Evolutionary conservation across 1,140 invertebrate species (phyloP), one percentile per base, ranked within the genome.

Genomic region (Ceratoteleas bidentatus): DNA sequence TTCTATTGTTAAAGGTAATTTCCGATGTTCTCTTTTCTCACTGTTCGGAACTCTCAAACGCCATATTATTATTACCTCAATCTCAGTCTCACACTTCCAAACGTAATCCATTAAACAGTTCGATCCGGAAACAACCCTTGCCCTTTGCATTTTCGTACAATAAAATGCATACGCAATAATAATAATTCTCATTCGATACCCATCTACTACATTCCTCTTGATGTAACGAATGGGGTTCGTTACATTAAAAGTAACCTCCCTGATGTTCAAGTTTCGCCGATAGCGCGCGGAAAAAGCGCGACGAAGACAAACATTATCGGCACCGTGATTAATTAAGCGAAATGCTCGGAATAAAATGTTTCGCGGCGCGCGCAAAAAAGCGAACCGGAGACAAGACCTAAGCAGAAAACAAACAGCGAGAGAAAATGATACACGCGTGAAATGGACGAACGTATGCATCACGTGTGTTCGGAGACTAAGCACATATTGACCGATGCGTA

Each of bases 401-500:
- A 72, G 77, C n/a, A 66, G 45, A 53, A 60, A 65, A 57, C 34
- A 53, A 75, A 49, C n/a, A 58, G 14, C 50, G 53, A 72, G 62
- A 61, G 69, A 80, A 53, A 78, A 65, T 47, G 75, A 72, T 66
- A 72, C 68, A 79, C 66, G 58, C 65, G 65, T 69, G 69, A 83
- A 85, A 79, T 87, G 83, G 85, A 80, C 80, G 77, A 78, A 84
- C 70, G 85, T 86, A 87, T 86, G 86, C 86, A 84, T 82, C 61
- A 79, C 85, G 84, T 87, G 76, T 89, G 74, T 84, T 85, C 85
- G 85, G 87, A 88, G 85, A 81, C 87, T 88, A 86, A 85, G 85
- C 85, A 88, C 85, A 89, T 88, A 89, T 89, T 89, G 87, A 88
- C 87, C 85, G 84, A 87, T 87, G 87, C 87, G 87, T 89, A 89